Evolutionary conservation across 2,888 invertebrate genomes (phyloP), one percentile per base, ranked within the genome.

Genomic region (Conus canariensis): DNA sequence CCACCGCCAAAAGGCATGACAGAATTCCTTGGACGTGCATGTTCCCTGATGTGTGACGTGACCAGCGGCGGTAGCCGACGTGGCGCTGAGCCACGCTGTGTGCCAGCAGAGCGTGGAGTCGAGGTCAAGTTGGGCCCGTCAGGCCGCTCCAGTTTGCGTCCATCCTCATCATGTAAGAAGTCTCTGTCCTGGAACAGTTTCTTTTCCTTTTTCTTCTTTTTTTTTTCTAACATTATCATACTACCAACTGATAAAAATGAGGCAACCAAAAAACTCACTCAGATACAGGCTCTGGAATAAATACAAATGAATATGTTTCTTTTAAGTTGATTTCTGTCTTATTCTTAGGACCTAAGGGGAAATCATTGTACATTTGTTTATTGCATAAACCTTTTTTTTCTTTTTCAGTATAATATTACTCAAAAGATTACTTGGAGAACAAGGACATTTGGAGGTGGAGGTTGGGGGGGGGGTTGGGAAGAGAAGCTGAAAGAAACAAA

Each of bases 101-200:
- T 74, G 58, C 25, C 45, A 5, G 74, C 6, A 6, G 14, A 74
- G 25, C 64, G 60, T 14, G 30, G 45, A 9, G 58, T 45, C 9
- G 82, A 83, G 82, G 82, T 83, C 45, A n/a, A 45, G 58, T 9
- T 56, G n/a, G 60, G 85, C 30, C 19, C 86, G 7, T 70, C 45
- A 6, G 88, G 90, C 70, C 59, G 87, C 10, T 58, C 60, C 74
- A 64, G 77, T 90, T 74, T 87, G 5, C 90, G 89, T 30, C 91
- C 91, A 85, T 91, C 91, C 87, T 91, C 87, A 85, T 91, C 91
- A 77, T 88, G 90, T 25, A 90, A 59, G 30, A 91, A 88, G 22
- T 85, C 60, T n/a, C 91, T 87, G 74, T 89, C 88, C 90, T 90
- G 87, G 64, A 90, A 90, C 9, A 64, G 19, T 58, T 30, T 30